Evolutionary conservation across 2,888 invertebrate genomes (phyloP).

Genomic region (Mantis religiosa): DNA sequence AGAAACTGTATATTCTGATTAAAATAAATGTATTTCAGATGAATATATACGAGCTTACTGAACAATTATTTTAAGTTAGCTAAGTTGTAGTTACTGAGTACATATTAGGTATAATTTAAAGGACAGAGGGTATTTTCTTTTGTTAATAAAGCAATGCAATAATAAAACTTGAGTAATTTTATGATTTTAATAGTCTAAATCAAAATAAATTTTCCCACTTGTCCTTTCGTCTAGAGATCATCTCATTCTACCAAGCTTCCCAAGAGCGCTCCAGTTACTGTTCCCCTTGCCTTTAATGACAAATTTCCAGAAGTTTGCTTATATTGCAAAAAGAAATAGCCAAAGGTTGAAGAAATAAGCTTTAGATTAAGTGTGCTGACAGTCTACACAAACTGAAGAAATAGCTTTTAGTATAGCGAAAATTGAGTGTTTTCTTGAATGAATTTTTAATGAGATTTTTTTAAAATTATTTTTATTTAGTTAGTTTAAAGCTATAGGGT

Average conservation of each 20-base stretch:
- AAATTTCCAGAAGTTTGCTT: background rate
- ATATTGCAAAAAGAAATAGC: background rate
- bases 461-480: no score
- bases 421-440: background rate
- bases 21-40: background rate
- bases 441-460: background rate
- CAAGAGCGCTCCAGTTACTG: background rate
- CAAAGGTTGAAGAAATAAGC: background rate
- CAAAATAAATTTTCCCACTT: background rate
- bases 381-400: background rate
- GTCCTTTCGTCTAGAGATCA: background rate
- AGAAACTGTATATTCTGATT: background rate
- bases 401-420: background rate
- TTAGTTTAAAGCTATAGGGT: background rate
- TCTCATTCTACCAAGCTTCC: background rate
- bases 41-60: background rate
- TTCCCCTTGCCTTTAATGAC: background rate
- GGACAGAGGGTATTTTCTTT: background rate
- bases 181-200: background rate
- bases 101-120: background rate
- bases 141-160: background rate
- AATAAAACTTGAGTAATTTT: background rate
- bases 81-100: background rate
- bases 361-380: background rate
- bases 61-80: background rate